These are phyloP conservation scores for Lithophane semibrunnea DNA, from an alignment of 2,888 invertebrate genomes.

Conservation along the genomic window DNA sequence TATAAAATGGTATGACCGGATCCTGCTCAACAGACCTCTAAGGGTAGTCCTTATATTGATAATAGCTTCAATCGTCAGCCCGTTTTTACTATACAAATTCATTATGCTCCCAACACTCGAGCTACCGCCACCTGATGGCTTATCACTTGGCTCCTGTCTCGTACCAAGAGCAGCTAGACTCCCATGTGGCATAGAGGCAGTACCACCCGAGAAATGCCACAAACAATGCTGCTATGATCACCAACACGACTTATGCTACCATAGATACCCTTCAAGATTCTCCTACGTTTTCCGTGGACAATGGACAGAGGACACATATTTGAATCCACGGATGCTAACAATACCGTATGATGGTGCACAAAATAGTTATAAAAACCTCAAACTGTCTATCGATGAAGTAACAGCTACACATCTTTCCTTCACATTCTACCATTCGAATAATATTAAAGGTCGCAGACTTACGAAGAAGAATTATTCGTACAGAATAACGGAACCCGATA, in stretches of 20 bases:
- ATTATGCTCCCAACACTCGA: constrained; percentile 75
- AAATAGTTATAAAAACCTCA: constrained; percentile 73
- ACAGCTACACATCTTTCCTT: constrained; percentile 81
- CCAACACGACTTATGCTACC: constrained; percentile 84
- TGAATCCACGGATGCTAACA: constrained; percentile 79
- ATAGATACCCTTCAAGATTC: constrained; percentile 88
- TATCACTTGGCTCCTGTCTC: constrained; percentile 84
- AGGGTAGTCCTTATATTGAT: constrained; percentile 75
- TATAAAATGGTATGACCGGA: constrained; percentile 81
- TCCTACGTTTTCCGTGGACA: constrained; percentile 81
- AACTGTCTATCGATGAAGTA: constrained; percentile 81
- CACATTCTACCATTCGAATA: constrained; percentile 78
- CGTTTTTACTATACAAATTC: constrained; percentile 80
- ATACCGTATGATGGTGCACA: constrained; percentile 78
- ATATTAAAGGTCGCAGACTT: constrained; percentile 72
- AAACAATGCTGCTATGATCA: constrained; percentile 89
- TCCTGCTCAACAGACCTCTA: constrained; percentile 82
- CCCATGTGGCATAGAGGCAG: constrained; percentile 80
- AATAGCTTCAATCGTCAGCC: constrained; percentile 74
- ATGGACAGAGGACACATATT: constrained; percentile 79
- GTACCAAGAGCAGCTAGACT: constrained; percentile 77
- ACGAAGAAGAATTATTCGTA: constrained; percentile 77
- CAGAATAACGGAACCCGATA: constrained; percentile 71
- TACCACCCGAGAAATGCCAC: constrained; percentile 80
- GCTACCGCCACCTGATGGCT: constrained; percentile 80